Percentiles rank a stretch among this genome's conserved stretches.
phyloP scores from a whole-genome alignment of 2,797 vertebrate species.

The Mus spretus region DNA sequence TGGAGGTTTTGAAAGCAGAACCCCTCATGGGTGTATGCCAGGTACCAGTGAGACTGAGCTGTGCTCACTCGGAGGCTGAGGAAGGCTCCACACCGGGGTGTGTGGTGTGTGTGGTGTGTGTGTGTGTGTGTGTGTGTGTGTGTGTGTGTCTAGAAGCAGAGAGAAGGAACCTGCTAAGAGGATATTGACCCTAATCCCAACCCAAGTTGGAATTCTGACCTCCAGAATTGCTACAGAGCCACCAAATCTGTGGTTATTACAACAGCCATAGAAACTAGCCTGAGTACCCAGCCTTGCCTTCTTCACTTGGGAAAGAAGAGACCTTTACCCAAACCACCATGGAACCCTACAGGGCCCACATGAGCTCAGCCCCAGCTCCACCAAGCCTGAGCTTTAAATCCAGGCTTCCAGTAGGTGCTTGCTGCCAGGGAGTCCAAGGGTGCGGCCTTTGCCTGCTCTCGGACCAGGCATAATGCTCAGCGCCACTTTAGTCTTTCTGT shows the following conservation, averaged over 20 bases:
- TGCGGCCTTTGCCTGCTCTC: neutral
- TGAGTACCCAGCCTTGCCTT: accelerated
- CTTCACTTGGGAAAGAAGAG: neutral
- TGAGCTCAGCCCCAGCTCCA: neutral
- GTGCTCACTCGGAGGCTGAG: neutral
- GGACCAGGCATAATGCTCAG: neutral
- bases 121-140: neutral
- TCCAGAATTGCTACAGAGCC: neutral
- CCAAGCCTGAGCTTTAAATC: neutral
- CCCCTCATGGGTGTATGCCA: neutral
- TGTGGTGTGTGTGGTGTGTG: neutral
- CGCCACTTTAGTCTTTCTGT: neutral
- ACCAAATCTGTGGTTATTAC: neutral
- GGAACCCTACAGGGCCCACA: neutral
- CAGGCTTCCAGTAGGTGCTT: neutral
- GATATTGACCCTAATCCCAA: neutral
- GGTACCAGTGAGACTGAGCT: neutral
- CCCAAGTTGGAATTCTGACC: neutral
- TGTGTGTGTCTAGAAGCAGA: neutral
- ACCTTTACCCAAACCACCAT: neutral
- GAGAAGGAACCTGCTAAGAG: neutral
- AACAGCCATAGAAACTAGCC: neutral
- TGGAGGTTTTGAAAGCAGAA: neutral
- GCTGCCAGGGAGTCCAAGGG: accelerated
- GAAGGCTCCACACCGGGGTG: neutral